Evolutionary conservation across 2,113 vertebrate genomes (phyloP).

Genomic region (Ctenomys sociabilis): DNA sequence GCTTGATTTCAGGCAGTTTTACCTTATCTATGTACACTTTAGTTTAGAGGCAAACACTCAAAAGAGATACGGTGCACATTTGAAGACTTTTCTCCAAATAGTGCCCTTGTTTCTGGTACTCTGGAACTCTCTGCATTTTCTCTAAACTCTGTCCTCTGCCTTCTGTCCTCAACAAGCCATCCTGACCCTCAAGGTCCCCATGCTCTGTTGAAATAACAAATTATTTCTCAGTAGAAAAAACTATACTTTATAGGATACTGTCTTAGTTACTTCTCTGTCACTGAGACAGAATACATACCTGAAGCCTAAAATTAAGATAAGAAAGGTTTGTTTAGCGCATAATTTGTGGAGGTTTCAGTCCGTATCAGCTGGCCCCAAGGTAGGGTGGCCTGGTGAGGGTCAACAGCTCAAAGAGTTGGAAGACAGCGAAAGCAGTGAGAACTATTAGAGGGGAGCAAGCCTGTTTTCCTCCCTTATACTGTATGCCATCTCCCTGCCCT

Average conservation of each 20-base stretch:
- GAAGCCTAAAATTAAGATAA: no score
- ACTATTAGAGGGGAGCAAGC: no score
- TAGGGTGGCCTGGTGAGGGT: no score
- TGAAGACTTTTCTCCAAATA: background rate
- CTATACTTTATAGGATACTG: background rate
- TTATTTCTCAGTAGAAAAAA: background rate
- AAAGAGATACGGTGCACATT: background rate
- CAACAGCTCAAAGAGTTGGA: no score
- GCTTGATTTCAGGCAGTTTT: background rate
- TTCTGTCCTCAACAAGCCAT: background rate
- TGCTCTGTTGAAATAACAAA: background rate
- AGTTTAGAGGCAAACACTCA: background rate
- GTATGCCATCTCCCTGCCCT: no score
- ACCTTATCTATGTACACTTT: background rate
- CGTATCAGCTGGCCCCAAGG: no score
- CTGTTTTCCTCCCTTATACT: no score
- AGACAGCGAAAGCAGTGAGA: no score
- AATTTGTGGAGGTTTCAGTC: no score
- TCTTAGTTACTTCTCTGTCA: no score
- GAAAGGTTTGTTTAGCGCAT: no score
- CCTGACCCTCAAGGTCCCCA: background rate
- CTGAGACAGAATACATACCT: no score
- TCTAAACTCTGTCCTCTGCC: background rate
- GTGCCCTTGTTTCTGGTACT: background rate
- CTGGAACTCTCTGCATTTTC: background rate